Evolutionary conservation across 2,888 invertebrate genomes (phyloP).

Genomic region (Ypsolopha sequella): DNA sequence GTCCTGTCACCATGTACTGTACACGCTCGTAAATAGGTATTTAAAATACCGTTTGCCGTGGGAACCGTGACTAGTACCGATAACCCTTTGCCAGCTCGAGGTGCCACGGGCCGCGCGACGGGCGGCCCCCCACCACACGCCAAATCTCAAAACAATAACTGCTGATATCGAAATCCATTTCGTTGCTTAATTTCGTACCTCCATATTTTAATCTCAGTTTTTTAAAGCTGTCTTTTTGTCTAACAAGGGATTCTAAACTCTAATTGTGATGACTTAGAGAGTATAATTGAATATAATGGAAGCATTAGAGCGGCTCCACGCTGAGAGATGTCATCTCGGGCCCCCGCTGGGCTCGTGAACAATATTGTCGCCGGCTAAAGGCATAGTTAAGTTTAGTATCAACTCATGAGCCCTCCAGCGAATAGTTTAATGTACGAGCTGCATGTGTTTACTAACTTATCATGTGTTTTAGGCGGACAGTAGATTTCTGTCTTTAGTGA

Average conservation of each 20-base stretch:
- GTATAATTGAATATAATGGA: constrained; percentile 17
- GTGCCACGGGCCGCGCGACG: constrained; percentile 30
- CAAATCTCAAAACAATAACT: constrained; percentile 53
- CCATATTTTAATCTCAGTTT: constrained; percentile 56
- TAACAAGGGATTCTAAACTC: no score
- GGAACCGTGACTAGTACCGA: constrained; percentile 54
- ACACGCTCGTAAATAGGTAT: constrained; percentile 57
- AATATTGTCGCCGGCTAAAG: constrained; percentile 65
- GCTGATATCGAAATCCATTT: constrained; percentile 56
- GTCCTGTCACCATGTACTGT: constrained; percentile 52
- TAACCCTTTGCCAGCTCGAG: constrained; percentile 40
- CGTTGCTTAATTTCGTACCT: constrained; percentile 62
- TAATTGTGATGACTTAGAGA: neutral
- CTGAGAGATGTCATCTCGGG: constrained; percentile 67
- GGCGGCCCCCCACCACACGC: constrained; percentile 31
- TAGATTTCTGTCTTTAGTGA: no score
- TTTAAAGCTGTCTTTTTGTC: constrained; percentile 14
- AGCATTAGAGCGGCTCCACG: constrained; percentile 49
- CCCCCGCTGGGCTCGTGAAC: constrained; percentile 60
- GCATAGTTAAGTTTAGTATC: constrained; percentile 62
- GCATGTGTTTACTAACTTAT: neutral
- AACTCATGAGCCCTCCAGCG: constrained; percentile 52
- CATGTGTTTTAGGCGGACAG: no score
- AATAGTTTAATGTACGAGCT: constrained; percentile 18
- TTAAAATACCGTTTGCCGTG: constrained; percentile 66